These are phyloP conservation scores for Tridacna gigas DNA, from an alignment of 2,888 invertebrate genomes.

Conservation along the genomic window DNA sequence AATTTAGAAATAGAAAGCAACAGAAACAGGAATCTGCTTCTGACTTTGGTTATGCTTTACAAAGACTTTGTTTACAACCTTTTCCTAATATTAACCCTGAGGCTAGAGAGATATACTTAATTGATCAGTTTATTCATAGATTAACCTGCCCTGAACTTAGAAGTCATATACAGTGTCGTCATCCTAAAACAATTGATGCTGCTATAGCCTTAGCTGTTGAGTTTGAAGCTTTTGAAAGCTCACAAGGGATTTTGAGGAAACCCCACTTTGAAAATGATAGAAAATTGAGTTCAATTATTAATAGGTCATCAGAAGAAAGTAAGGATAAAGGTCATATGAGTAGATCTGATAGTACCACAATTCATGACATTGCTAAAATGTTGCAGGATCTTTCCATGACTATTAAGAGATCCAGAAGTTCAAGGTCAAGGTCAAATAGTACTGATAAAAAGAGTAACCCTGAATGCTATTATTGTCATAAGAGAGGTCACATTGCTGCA, in stretches of 20 bases:
- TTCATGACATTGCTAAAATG: constrained; percentile 3
- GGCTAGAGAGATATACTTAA: constrained; percentile 19
- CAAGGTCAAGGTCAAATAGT: constrained; percentile 12
- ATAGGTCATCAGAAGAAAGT: neutral
- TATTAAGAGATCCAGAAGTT: neutral
- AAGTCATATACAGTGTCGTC: constrained; percentile 37
- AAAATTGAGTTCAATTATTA: neutral
- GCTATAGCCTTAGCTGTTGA: constrained; percentile 38
- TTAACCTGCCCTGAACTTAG: constrained; percentile 22
- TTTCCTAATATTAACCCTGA: constrained; percentile 20
- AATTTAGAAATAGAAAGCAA: constrained; percentile 33
- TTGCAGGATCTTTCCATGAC: neutral
- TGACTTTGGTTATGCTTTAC: constrained; percentile 38
- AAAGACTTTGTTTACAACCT: constrained; percentile 32
- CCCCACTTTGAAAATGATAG: constrained; percentile 27
- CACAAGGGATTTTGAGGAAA: constrained; percentile 35
- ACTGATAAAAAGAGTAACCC: neutral
- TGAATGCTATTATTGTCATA: constrained; percentile 10
- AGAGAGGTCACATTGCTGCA: constrained; percentile 2
- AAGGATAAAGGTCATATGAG: neutral
- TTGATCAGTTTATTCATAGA: constrained; percentile 33
- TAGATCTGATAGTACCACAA: constrained; percentile 2
- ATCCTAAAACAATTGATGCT: constrained; percentile 28
- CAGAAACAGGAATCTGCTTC: constrained; percentile 23
- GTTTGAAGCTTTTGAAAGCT: constrained; percentile 39